Evolutionary conservation across 2,888 invertebrate species (phyloP), one percentile per base, ranked within the genome.

Genomic region (Linnaemya tessellans): DNA sequence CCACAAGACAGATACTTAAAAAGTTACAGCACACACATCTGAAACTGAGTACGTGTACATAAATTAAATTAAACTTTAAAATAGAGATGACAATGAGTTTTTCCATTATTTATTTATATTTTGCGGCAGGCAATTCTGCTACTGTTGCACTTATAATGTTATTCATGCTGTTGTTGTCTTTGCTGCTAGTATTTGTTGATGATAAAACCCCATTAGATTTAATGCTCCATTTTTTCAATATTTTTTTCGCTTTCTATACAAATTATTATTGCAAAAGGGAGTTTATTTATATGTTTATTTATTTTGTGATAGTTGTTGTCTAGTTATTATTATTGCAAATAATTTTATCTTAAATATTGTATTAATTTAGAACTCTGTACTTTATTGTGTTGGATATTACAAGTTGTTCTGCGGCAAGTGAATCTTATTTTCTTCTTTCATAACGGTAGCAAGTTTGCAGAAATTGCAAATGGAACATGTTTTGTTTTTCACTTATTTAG

Each of bases 51-150:
- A 54, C 25, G 49, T 70, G 75, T 25, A 58, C 7, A 77, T 81
- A 85, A 85, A 85, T 85, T 85, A 65, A 85, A 82, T 82, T 79
- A 85, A 85, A 85, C 81, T 85, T 70, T 71, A 60, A 82, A 79
- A 85, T 62, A 78, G 60, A 75, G 79, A 79, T 85, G 85, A 79
- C 85, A 85, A 82, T 85, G 85, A 85, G 85, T 80, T 85, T 85
- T 75, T 38, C 20, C 35, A 58, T 67, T 46, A 11, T 38, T 80
- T 56, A 20, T 51, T 64, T 35, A 35, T 35, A n/a, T 54, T 60
- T 18, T 64, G 38, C 25, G 60, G 41, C 56, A 10, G 65, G 35
- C 20, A 35, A 2, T 73, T 11, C 35, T 64, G 62, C 60, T 43
- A n/a, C 20, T 15, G 62, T 11, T 35, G 60, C 62, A 62, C 22